Evolutionary conservation across 2,113 vertebrate species (phyloP), one percentile per base, ranked within the genome.

Genomic region (Hystrix brachyura): DNA sequence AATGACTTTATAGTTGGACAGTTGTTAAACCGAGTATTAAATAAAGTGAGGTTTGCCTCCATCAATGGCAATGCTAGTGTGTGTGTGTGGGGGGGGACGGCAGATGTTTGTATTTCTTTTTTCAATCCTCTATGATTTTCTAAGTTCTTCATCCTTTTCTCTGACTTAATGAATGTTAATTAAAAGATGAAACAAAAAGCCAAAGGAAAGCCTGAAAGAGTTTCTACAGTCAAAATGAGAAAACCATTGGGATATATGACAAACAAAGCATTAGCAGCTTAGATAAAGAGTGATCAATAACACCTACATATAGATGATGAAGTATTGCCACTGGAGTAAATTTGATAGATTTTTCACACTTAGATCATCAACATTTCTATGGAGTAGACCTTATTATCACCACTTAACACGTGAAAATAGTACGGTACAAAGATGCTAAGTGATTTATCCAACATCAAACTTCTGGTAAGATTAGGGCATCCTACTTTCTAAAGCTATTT

Each of bases 131-230:
- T 88, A 32, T 74, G 7, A 83, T 32, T 76, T 62, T 72, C 46
- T 94, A 76, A 69, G 65, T 48, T 46, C 15, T 87, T 64, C 59
- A 32, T 21, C 5, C 7, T 89, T 90, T 96, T 81, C 15, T 92
- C 32, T 74, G 32, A 95, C 72, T n/a, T 62, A 62, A 92, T 15
- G 43, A 96, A 64, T 67, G 62, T 88, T 86, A 78, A 87, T 88
- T 94, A 38, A 81, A 79, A 97, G 91, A 59, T 19, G 27, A 90
- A 94, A 84, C 57, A 6, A 53, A 93, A 72, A 21, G 19, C 60
- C 34, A 11, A 81, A 90, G 13, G 19, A 76, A 96, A 79, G 7
- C 8, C 25, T 64, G 51, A 21, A 43, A 62, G 4, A 69, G 62
- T 64, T 93, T 90, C 23, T 74, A n/a, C 14, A 86, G 6, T 48